Percentiles rank a stretch among this genome's conserved stretches.
Conservation (phyloP, 2,797 vertebrate species). For the Hozukius guyotensis region DNA sequence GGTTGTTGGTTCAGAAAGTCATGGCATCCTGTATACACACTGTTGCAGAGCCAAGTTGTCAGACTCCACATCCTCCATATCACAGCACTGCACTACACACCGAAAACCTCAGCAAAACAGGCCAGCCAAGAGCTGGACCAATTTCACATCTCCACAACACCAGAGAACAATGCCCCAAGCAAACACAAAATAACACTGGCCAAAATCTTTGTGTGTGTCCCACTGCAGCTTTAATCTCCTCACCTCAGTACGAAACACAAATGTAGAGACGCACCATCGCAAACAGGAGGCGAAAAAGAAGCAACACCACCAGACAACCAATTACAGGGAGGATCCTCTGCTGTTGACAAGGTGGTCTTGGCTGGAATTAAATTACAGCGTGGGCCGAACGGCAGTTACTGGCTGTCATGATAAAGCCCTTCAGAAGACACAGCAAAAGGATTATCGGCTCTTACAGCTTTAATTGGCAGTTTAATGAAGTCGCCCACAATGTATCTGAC, state of each 20-base stretch:
- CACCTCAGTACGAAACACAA: neutral
- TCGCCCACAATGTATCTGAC: slow-evolving; percentile 17
- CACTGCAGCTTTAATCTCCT: slow-evolving; percentile 8
- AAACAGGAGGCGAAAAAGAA: neutral
- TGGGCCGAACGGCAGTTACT: slow-evolving; percentile 5
- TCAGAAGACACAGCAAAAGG: slow-evolving; percentile 37
- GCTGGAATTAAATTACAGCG: slow-evolving; percentile 49
- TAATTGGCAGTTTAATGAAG: slow-evolving; percentile 70
- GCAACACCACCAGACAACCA: slow-evolving; percentile 13
- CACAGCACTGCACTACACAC: neutral
- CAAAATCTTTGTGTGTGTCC: neutral
- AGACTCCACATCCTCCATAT: neutral
- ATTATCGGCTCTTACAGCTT: slow-evolving; percentile 55
- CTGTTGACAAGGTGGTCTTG: slow-evolving; percentile 44
- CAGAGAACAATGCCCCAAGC: neutral
- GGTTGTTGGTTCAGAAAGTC: slow-evolving; percentile 8
- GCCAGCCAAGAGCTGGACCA: neutral
- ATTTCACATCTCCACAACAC: slow-evolving; percentile 5
- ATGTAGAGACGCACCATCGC: neutral
- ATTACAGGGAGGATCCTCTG: slow-evolving; percentile 29
- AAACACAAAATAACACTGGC: neutral
- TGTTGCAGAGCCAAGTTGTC: neutral
- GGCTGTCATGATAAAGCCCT: slow-evolving; percentile 37
- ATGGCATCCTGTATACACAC: neutral
- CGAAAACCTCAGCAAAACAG: slow-evolving; percentile 6